Base-by-base conservation (phyloP, 2,888 invertebrate species). In the Drosophila anceps region DNA sequence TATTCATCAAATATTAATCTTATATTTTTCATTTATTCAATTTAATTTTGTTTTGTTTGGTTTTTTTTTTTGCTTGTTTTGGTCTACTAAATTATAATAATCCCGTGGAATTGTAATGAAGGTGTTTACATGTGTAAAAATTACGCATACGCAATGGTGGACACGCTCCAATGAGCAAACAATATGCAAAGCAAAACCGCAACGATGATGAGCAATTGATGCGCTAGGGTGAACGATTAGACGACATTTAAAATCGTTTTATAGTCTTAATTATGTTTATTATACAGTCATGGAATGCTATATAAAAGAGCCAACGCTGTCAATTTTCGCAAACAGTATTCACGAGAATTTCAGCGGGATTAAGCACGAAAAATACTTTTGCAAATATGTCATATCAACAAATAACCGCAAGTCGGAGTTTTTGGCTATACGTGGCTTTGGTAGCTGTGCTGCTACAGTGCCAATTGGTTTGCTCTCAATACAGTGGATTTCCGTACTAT, bases 161-260 rank as follows among this genome's bases (percentile, higher is more conserved):
- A 46, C 65, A 79, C 65, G 79, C 79, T 68, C 77, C 61, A 86
- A 75, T 79, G 65, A 85, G 43, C 83, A 76, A 81, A 82, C 79
- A 75, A 68, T 55, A 31, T 48, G 69, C 18, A 33, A 31, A 27
- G 27, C 48, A 31, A 60, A 55, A 4, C 53, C 33, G 10, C 61
- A 59, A 27, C 37, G 33, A 62, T 50, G 57, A 35, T 67, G 54
- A 86, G 50, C 59, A 68, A 59, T 66, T 73, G 66, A 69, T 78
- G 76, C 53, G 20, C 37, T 31, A 65, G 69, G 59, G 62, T 43
- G 41, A 51, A 54, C 76, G 82, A 89, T 86, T 82, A 87, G 76
- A 61, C 60, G 51, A 60, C 72, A 87, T 86, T 86, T 87, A 84
- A 84, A 79, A 86, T 53, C 69, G 70, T 73, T 86, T 79, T 72